Evolutionary conservation across 2,888 invertebrate species (phyloP), one percentile per base, ranked within the genome.

Genomic region (Drosophila pseudotalamancana): DNA sequence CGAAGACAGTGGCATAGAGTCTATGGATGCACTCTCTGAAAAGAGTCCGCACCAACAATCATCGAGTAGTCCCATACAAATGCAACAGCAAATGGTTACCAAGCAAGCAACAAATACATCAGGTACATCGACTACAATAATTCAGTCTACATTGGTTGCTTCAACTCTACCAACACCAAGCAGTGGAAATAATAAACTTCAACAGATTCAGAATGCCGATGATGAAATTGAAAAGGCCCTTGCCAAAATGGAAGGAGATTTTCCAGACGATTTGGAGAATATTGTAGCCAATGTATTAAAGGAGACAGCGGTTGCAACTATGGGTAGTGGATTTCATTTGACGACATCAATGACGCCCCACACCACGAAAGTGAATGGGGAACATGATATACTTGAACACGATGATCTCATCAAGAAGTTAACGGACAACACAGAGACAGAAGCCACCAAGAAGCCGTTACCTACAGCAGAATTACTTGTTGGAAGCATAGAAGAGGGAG

Each of bases 11-110:
- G 97, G 97, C 12, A 97, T 97, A 56, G 97, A 97, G 90, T 97
- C 97, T 31, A 97, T 97, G 97, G 97, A 97, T 90, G 97, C 97
- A 2, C 91, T 97, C n/a, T 97, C 97, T 16, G 97, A 97, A 90
- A 97, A 97, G 90, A 96, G 95, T 69, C 96, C 96, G n/a, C 96
- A 96, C 91, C 97, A 97, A 90, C 95, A 96, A 91, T 95, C 93
- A 91, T 88, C 89, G 1, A 87, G 88, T 57, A 96, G 94, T 90
- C 96, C 94, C 69, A 85, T 67, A 32, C 81, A 65, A 34, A 46
- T 65, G 39, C 80, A 71, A 11, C 77, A 67, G 6, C 74, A 69
- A 29, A 21, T 54, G 8, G 8, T 45, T 1, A 68, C 45, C 35
- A 70, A 64, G n/a, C 64, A 48, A n/a, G 35, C 43, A 39, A 18